Evolutionary conservation across 2,888 invertebrate genomes (phyloP).

Genomic region (Philopedon plagiatum): DNA sequence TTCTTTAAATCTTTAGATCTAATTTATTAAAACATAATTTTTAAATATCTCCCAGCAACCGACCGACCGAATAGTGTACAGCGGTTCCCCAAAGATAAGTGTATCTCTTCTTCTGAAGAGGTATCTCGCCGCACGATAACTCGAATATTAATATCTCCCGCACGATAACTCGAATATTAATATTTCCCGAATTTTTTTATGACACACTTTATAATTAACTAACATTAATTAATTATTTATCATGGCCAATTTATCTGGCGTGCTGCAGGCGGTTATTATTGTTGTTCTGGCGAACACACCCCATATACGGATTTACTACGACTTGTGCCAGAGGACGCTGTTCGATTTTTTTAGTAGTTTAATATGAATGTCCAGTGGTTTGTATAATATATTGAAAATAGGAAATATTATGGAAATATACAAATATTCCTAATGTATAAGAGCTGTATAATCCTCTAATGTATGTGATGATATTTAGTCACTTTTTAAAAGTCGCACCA

Average conservation of each 20-base stretch:
- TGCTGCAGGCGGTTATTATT: constrained; percentile 47
- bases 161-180: constrained; percentile 51
- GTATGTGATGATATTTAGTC: too few species aligned
- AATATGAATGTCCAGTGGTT: constrained; percentile 35
- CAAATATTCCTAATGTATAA: too few species aligned
- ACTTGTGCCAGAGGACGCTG: constrained; percentile 42
- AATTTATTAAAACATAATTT: constrained; percentile 20
- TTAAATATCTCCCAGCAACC: constrained; percentile 3
- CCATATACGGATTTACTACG: constrained; percentile 42
- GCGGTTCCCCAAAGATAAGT: constrained; percentile 44
- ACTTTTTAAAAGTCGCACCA: too few species aligned
- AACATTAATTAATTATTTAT: constrained; percentile 53
- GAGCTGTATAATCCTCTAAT: too few species aligned
- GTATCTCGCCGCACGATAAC: constrained; percentile 46
- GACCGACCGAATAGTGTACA: neutral
- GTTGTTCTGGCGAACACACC: constrained; percentile 46
- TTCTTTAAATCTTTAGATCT: constrained; percentile 2
- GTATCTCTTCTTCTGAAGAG: constrained; percentile 42
- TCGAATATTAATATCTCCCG: constrained; percentile 50
- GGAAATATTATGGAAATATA: too few species aligned
- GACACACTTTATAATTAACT: constrained; percentile 52
- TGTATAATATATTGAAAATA: too few species aligned
- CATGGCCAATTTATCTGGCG: constrained; percentile 50
- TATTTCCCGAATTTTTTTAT: constrained; percentile 48
- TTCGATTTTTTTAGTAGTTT: neutral